Evolutionary conservation across 92 coral and sea anemone genomes (phyloP).

Genomic region (Paragorgia papillata): DNA sequence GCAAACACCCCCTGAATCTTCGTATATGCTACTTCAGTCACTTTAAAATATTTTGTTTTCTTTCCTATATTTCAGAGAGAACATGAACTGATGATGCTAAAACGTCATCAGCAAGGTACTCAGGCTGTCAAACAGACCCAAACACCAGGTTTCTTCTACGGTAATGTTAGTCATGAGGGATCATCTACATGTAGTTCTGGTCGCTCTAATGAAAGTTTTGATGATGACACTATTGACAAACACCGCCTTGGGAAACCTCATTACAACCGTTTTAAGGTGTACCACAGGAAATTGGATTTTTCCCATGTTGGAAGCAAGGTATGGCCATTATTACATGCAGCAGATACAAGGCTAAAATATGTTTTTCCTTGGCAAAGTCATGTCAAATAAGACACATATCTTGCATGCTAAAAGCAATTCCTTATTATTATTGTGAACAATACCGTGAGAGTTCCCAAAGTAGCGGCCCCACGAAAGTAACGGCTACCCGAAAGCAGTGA

Average conservation of each 20-base stretch:
- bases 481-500: too few species aligned
- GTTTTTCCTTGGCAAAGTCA: background rate
- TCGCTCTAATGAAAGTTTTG: constrained; percentile 5
- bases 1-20: too few species aligned
- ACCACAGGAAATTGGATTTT: constrained; percentile 28
- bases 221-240: background rate
- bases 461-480: too few species aligned
- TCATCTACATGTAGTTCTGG: background rate
- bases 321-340: background rate
- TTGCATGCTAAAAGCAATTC: too few species aligned
- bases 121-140: constrained; percentile 17
- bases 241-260: constrained; percentile 13
- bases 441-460: too few species aligned
- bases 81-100: background rate
- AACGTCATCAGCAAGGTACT: constrained; percentile 3
- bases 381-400: too few species aligned
- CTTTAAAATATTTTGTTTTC: background rate
- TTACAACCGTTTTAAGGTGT: constrained; percentile 26
- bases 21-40: too few species aligned
- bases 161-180: background rate
- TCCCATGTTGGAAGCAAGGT: constrained; percentile 40
- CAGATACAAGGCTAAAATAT: background rate
- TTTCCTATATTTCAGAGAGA: constrained; percentile 4
- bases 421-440: too few species aligned
- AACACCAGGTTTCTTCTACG: background rate